Evolutionary conservation across 2,113 vertebrate genomes (phyloP), one percentile per base, ranked within the genome.

Genomic region (Lamprotornis superbus): DNA sequence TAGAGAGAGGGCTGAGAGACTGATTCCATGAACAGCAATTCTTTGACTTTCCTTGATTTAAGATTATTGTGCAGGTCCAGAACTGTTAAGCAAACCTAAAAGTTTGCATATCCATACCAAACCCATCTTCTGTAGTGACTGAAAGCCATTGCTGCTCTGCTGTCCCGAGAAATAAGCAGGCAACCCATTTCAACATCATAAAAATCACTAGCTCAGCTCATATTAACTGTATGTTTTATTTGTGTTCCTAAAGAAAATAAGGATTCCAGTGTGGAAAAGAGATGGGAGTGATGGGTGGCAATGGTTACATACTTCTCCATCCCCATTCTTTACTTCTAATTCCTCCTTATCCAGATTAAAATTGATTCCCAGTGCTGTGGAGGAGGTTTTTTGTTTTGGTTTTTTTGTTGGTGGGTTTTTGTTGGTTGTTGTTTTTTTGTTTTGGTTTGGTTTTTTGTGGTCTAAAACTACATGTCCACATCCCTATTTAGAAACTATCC

Each of bases 241-340:
- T 59, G 50, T 52, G 23, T 57, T 79, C 56, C 52, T 44, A 79
- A 79, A 83, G 46, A 17, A 83, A 71, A 68, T 56, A 91, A 19
- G 22, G 46, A 74, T 50, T 60, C 46, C 17, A 9, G 30, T 7
- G 49, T 4, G 39, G 37, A 82, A 73, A 30, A 73, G 28, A 64
- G 78, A 81, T 0, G 1, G 12, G 24, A 33, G 2, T 2, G 39
- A 30, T 40, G 37, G 37, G 12, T 25, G 30, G 39, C 2, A 2
- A 37, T 6, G 24, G 28, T 55, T 19, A n/a, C 22, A 9, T 65
- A 65, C 37, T 83, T 60, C 23, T 33, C 60, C 18, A 17, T 80
- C 23, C 33, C 65, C 18, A 17, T 80, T 83, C 46, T 75, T 79
- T 79, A 83, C 27, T 79, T 61, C 16, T 74, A 87, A 20, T 8